These are phyloP conservation scores for Xylota sylvarum DNA, from an alignment of 2,888 invertebrate genomes.

Conservation along the genomic window DNA sequence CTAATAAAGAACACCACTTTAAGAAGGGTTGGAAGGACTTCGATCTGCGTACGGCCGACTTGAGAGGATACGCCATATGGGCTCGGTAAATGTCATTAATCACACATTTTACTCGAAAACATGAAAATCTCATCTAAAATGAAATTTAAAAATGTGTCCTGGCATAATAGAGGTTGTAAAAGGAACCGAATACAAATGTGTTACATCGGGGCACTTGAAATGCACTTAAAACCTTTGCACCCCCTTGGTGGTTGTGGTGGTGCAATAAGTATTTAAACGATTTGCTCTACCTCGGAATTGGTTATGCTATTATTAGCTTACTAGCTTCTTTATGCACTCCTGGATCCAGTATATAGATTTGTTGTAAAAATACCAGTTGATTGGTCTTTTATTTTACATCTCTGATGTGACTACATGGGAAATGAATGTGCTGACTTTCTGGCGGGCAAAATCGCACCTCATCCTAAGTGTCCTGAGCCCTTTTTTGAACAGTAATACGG, in stretches of 20 bases:
- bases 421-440: too few species aligned
- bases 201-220: conserved; percentile 33
- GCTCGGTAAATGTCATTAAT: conserved; percentile 35
- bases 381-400: too few species aligned
- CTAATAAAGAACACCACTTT: not conserved
- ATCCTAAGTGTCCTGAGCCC: too few species aligned
- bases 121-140: conserved; percentile 44
- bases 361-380: too few species aligned
- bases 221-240: conserved; percentile 39
- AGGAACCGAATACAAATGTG: not conserved
- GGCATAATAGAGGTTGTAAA: conserved; percentile 7
- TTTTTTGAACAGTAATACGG: too few species aligned
- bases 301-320: not conserved
- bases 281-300: not conserved
- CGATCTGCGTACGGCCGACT: not conserved
- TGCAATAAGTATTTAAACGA: conserved; percentile 14
- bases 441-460: too few species aligned
- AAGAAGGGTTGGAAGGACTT: conserved; percentile 10
- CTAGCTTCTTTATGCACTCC: too few species aligned
- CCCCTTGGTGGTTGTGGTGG: conserved; percentile 3
- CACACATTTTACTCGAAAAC: conserved; percentile 28
- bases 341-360: too few species aligned
- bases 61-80: conserved; percentile 34
- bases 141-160: conserved; percentile 20
- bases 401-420: too few species aligned